Evolutionary conservation across 1,140 invertebrate species (phyloP).

Genomic region (Drosophila pandora): DNA sequence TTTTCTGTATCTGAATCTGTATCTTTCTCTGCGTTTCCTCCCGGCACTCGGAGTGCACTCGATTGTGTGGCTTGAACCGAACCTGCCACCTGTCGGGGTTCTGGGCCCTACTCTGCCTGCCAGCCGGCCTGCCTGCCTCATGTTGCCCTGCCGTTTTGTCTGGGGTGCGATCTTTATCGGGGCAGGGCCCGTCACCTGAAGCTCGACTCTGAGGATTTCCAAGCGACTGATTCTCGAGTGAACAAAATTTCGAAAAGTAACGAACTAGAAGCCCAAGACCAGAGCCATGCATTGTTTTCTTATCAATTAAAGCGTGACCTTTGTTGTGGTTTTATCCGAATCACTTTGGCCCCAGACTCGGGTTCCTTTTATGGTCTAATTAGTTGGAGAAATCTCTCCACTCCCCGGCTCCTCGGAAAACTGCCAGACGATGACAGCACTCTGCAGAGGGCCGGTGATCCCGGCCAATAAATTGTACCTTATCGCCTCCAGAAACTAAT

Average conservation of each 20-base stretch:
- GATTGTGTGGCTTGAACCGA: constrained; percentile 67
- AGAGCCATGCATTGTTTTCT: constrained; percentile 67
- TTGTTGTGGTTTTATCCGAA: constrained; percentile 78
- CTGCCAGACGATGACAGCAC: constrained; percentile 58
- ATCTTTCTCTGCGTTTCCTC: constrained; percentile 27
- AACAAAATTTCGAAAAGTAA: constrained; percentile 37
- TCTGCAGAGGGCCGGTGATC: constrained; percentile 24
- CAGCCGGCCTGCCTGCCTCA: neutral
- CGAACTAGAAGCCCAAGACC: constrained; percentile 19
- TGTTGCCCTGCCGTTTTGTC: constrained; percentile 19
- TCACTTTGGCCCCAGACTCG: constrained; percentile 15
- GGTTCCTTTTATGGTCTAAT: constrained; percentile 76
- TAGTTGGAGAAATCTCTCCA: constrained; percentile 70
- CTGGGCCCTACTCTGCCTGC: constrained; percentile 4
- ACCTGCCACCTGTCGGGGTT: constrained; percentile 58
- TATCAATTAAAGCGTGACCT: constrained; percentile 82
- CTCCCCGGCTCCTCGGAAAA: neutral
- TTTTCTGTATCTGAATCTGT: constrained; percentile 26
- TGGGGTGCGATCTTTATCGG: constrained; percentile 76
- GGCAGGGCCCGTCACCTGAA: constrained; percentile 70
- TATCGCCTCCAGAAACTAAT: constrained; percentile 46
- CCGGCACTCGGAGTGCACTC: constrained; percentile 55
- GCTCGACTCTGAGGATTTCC: constrained; percentile 65
- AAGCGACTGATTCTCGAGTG: constrained; percentile 48
- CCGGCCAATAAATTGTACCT: constrained; percentile 50